Base-by-base conservation (phyloP, 2,797 vertebrate genomes). In the Catostomus latipinnis region DNA sequence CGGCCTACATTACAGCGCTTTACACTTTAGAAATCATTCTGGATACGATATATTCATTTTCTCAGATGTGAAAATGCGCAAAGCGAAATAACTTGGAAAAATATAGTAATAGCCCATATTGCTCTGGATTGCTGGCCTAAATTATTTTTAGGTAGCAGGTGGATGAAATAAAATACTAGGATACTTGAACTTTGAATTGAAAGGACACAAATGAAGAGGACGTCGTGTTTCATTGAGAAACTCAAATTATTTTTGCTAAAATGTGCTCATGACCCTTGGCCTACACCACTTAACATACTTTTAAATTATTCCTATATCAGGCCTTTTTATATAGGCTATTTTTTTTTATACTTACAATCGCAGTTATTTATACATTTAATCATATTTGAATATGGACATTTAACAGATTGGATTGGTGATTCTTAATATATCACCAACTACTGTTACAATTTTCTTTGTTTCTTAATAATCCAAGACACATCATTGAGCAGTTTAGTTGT, bases 211-310 rank as follows among this genome's bases (percentile, higher is more conserved):
- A 34, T 4, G 34, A 34, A 34, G 34, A 34, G 34, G 34, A 34
- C 34, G 34, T 34, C 34, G 4, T 34, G 34, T 34, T 34, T 34
- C 34, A 34, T 34, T 34, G 34, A 34, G 34, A 34, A 34, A 34
- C 34, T 34, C 34, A 34, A 18, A 4, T 34, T 2, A 3, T 34
- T 34, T 77, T 69, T 69, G 66, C 66, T 70, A 48, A 48, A 70
- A 77, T 69, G 74, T 60, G 75, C 56, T 52, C 13, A 0, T 60
- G 65, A 68, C 52, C 14, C 65, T 14, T 60, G 65, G 65, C 54
- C 65, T 57, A 61, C 56, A 60, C 56, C 48, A 52, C 56, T 69
- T 69, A 43, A 62, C 48, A 48, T 62, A 69, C 56, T 70, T 70
- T 61, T 61, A 16, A 56, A 45, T 61, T 69, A 10, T 57, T 76